phyloP scores from a whole-genome alignment of 2,113 vertebrate species.

The Hiodon alosoides region DNA sequence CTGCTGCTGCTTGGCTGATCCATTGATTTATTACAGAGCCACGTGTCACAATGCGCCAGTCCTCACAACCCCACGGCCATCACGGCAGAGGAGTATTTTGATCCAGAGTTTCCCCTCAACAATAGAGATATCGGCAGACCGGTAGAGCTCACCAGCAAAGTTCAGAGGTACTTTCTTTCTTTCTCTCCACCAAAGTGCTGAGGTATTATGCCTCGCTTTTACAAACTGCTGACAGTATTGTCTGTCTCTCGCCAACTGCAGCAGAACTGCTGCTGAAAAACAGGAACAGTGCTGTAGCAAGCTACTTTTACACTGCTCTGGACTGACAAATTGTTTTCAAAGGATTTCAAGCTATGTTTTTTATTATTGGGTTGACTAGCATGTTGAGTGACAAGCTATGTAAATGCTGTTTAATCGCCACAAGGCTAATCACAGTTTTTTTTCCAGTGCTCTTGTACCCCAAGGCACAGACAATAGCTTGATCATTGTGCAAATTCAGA shows the following conservation, averaged over 20 bases:
- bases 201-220: background rate
- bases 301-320: no score
- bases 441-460: no score
- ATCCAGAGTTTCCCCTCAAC: slow-evolving; percentile 66
- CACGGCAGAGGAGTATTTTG: slow-evolving; percentile 71
- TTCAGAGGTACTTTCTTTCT: slow-evolving; percentile 53
- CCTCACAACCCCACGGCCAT: slow-evolving; percentile 73
- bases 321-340: no score
- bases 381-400: no score
- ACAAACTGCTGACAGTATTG: background rate
- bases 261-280: background rate
- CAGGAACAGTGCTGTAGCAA: background rate
- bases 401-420: no score
- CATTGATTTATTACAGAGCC: slow-evolving; percentile 51
- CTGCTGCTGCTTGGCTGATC: background rate
- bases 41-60: slow-evolving; percentile 71
- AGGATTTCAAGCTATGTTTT: no score
- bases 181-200: background rate
- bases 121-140: slow-evolving; percentile 68
- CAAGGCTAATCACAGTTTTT: no score
- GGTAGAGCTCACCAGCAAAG: slow-evolving; percentile 70
- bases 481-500: no score
- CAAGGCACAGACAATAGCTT: no score
- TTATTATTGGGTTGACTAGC: no score
- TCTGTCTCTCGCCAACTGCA: background rate